Conservation (phyloP, 2,113 vertebrate species). For the Lagenorhynchus albirostris region DNA sequence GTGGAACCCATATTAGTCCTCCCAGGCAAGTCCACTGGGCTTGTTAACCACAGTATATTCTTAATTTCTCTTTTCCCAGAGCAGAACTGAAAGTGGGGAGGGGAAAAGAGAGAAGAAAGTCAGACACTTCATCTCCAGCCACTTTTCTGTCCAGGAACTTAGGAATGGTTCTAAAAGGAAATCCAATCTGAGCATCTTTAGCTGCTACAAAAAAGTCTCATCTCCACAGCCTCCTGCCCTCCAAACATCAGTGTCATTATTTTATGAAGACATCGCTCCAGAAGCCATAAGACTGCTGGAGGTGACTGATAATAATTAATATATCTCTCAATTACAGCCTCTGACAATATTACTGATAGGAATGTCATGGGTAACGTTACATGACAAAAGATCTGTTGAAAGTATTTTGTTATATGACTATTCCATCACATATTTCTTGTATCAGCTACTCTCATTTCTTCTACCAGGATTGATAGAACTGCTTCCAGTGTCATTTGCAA, state of each 20-base stretch:
- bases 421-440: constrained; percentile 23
- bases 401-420: constrained; percentile 61
- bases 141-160: constrained; percentile 39
- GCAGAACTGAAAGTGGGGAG: background rate
- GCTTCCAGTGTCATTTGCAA: constrained; percentile 2
- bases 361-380: constrained; percentile 43
- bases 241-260: constrained; percentile 50
- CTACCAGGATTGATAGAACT: background rate
- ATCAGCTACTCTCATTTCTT: background rate
- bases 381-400: constrained; percentile 67
- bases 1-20: background rate
- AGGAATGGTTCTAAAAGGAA: constrained; percentile 41
- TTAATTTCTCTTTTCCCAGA: constrained; percentile 42
- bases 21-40: background rate
- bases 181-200: constrained; percentile 7
- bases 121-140: constrained; percentile 42
- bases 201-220: constrained; percentile 42
- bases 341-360: constrained; percentile 62
- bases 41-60: background rate
- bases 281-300: constrained; percentile 45
- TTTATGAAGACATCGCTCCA: constrained; percentile 50
- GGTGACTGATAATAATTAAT: constrained; percentile 74
- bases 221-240: constrained; percentile 40
- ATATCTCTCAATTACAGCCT: constrained; percentile 67
- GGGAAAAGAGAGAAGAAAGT: background rate